phyloP scores from a whole-genome alignment of 2,797 vertebrate genomes.

The Squalus acanthias region DNA sequence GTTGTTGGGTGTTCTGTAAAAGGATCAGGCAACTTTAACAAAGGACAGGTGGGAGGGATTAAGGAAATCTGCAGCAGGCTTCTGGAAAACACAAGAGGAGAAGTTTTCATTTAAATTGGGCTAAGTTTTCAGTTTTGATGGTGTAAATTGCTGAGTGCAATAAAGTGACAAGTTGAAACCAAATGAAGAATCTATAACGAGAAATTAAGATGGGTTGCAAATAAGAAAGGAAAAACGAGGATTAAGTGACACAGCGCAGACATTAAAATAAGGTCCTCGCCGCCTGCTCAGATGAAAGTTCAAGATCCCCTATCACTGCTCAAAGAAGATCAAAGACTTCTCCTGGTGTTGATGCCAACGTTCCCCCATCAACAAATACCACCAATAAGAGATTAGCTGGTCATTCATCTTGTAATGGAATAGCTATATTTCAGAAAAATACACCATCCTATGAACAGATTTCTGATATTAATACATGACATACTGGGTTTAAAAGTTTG shows the following conservation, averaged over 20 bases:
- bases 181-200: background rate
- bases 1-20: background rate
- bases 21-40: background rate
- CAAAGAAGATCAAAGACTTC: too few species aligned
- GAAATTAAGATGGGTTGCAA: background rate
- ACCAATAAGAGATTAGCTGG: background rate
- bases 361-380: background rate
- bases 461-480: too few species aligned
- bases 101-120: background rate
- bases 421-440: too few species aligned
- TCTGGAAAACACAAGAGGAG: background rate
- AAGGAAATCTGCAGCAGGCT: background rate
- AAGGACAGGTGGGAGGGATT: background rate
- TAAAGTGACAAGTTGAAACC: background rate
- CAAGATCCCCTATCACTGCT: background rate
- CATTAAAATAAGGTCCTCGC: background rate
- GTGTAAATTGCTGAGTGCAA: background rate
- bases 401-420: background rate
- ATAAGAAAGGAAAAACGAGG: background rate
- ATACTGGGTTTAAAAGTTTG: too few species aligned
- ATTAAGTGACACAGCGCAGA: background rate
- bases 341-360: too few species aligned
- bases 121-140: background rate
- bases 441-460: too few species aligned
- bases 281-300: background rate